These are phyloP conservation scores for Piprites chloris DNA, from an alignment of 2,113 vertebrate species.

Conservation along the genomic window DNA sequence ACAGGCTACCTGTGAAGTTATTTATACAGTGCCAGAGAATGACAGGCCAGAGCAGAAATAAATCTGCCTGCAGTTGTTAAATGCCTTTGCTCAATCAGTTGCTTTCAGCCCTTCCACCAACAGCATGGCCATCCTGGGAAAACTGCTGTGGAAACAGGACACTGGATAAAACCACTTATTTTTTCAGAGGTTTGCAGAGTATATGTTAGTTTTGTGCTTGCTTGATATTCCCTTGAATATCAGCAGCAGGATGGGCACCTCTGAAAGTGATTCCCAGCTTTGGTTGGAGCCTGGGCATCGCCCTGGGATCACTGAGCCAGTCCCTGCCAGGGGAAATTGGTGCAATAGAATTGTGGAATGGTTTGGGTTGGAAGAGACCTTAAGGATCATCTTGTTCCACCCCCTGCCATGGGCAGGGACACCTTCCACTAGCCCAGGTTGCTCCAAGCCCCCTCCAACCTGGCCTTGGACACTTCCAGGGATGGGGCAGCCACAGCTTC, in stretches of 20 bases:
- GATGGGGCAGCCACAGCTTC: background rate
- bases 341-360: background rate
- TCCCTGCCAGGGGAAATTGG: rapidly evolving
- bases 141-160: background rate
- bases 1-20: background rate
- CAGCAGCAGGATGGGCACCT: rapidly evolving
- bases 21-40: background rate
- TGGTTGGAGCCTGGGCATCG: background rate
- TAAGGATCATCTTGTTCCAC: background rate
- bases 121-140: background rate
- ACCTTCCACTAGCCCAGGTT: rapidly evolving
- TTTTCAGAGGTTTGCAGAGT: background rate
- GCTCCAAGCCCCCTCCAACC: background rate
- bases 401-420: background rate
- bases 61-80: background rate
- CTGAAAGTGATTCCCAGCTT: background rate
- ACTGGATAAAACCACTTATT: background rate
- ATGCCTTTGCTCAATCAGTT: background rate
- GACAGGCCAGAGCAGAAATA: background rate
- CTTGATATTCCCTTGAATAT: background rate
- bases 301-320: background rate
- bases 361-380: background rate
- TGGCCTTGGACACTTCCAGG: background rate
- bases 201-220: background rate
- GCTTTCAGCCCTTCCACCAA: background rate